These are phyloP conservation scores for Neosilurus hyrtlii DNA, from an alignment of 2,797 vertebrate species.

Conservation along the genomic window DNA sequence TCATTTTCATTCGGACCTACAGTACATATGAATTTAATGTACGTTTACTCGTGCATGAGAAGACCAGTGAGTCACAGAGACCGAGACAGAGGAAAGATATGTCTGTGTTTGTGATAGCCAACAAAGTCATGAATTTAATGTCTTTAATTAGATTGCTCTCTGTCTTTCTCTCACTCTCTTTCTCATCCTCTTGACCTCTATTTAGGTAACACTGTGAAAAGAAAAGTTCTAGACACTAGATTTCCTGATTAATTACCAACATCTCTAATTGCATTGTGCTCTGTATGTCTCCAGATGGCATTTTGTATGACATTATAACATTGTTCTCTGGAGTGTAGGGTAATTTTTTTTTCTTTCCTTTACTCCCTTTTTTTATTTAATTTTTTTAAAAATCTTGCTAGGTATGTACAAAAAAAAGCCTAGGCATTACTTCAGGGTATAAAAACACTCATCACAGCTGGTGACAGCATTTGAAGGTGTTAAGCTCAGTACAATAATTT, in stretches of 20 bases:
- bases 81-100: conserved; percentile 1
- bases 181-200: conserved; percentile 38
- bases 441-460: conserved; percentile 44
- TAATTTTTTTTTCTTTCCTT: conserved; percentile 11
- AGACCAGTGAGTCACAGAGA: neutral
- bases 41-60: conserved; percentile 19
- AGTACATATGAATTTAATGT: neutral
- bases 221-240: conserved; percentile 27
- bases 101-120: conserved; percentile 32
- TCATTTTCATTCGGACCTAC: conserved; percentile 4
- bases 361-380: neutral
- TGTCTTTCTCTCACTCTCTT: neutral
- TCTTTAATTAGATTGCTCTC: conserved; percentile 26
- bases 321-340: conserved; percentile 33
- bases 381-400: conserved; percentile 12
- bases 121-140: conserved; percentile 15
- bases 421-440: conserved; percentile 53
- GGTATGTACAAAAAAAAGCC: conserved; percentile 42
- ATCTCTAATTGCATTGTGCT: conserved; percentile 31
- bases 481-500: conserved; percentile 37
- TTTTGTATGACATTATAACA: conserved; percentile 40
- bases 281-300: conserved; percentile 43
- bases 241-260: conserved; percentile 39
- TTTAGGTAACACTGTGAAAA: conserved; percentile 56
- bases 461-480: conserved; percentile 38